Percentiles rank a stretch among this genome's conserved stretches.
phyloP scores from a whole-genome alignment of 2,888 invertebrate genomes.

The Merodon equestris region DNA sequence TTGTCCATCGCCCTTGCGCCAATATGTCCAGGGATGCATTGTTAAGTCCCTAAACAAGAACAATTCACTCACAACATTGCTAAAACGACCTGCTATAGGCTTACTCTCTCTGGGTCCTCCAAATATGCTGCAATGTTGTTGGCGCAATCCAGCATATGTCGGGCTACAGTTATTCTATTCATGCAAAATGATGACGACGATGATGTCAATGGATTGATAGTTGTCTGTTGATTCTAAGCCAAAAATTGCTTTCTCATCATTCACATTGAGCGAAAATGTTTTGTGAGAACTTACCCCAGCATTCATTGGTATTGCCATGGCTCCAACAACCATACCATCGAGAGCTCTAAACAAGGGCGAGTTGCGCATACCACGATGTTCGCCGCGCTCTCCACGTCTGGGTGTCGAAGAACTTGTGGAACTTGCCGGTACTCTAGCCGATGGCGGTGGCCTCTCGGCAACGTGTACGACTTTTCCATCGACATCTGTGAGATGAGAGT shows the following conservation, averaged over 20 bases:
- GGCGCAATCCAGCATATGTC: slow-evolving; percentile 78
- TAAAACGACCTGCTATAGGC: background rate
- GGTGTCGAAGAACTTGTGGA: slow-evolving; percentile 69
- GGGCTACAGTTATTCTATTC: slow-evolving; percentile 78
- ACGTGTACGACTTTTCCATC: slow-evolving; percentile 95
- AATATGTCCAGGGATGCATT: slow-evolving; percentile 78
- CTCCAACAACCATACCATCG: slow-evolving; percentile 78
- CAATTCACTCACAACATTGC: slow-evolving; percentile 8
- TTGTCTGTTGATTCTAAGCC: slow-evolving; percentile 71
- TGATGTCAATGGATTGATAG: slow-evolving; percentile 75
- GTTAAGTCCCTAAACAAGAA: slow-evolving; percentile 75
- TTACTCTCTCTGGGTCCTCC: slow-evolving; percentile 77
- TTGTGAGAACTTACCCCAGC: slow-evolving; percentile 66
- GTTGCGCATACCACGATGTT: slow-evolving; percentile 75
- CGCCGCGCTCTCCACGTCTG: slow-evolving; percentile 77
- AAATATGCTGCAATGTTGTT: slow-evolving; percentile 78
- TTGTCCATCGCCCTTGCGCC: slow-evolving; percentile 79
- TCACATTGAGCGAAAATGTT: too few species aligned
- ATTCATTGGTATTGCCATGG: slow-evolving; percentile 78
- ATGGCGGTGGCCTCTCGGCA: slow-evolving; percentile 92
- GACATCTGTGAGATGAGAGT: slow-evolving; percentile 84
- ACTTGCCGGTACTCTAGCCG: slow-evolving; percentile 73
- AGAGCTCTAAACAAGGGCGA: slow-evolving; percentile 76
- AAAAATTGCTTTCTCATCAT: background rate
- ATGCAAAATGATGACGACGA: slow-evolving; percentile 78